A percentile compares a stretch with the other conserved stretches of the same genome.
Conservation (phyloP, 2,888 invertebrate genomes). For the Thera obeliscata region DNA sequence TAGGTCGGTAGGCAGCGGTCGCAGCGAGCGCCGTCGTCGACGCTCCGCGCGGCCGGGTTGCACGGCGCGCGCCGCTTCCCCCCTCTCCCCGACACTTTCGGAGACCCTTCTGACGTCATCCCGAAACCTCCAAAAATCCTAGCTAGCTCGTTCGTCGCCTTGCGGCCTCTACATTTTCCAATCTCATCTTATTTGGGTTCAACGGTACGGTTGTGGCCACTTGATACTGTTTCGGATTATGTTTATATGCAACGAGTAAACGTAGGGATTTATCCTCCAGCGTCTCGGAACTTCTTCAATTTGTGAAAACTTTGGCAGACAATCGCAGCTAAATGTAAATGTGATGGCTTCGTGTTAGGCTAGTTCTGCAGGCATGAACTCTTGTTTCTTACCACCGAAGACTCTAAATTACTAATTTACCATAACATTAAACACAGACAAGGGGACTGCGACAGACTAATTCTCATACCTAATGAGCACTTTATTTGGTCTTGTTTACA, state of each 20-base stretch:
- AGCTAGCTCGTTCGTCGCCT: constrained; percentile 59
- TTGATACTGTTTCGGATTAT: constrained; percentile 41
- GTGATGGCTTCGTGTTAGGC: background rate
- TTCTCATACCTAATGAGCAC: constrained; percentile 31
- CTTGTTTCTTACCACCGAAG: background rate
- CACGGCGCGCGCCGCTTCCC: constrained; percentile 65
- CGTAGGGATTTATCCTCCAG: constrained; percentile 35
- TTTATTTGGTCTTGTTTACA: constrained; percentile 38
- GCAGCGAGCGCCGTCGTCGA: constrained; percentile 42
- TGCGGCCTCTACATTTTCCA: constrained; percentile 60
- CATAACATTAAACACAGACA: constrained; percentile 3
- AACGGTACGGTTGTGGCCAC: constrained; percentile 44
- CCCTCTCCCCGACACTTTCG: constrained; percentile 45
- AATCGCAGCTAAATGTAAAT: constrained; percentile 22
- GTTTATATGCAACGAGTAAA: constrained; percentile 44
- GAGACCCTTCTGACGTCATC: constrained; percentile 74
- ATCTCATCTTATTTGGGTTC: constrained; percentile 46
- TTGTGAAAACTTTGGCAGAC: constrained; percentile 34
- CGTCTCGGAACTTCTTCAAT: constrained; percentile 37
- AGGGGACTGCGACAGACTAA: constrained; percentile 17
- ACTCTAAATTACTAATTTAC: constrained; percentile 3
- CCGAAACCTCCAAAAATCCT: constrained; percentile 72
- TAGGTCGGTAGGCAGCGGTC: constrained; percentile 48
- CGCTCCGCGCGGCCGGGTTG: constrained; percentile 48
- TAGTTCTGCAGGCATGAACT: background rate